These are phyloP conservation scores for Enteromius fasciolatus DNA, from an alignment of 2,797 vertebrate species.

Conservation along the genomic window DNA sequence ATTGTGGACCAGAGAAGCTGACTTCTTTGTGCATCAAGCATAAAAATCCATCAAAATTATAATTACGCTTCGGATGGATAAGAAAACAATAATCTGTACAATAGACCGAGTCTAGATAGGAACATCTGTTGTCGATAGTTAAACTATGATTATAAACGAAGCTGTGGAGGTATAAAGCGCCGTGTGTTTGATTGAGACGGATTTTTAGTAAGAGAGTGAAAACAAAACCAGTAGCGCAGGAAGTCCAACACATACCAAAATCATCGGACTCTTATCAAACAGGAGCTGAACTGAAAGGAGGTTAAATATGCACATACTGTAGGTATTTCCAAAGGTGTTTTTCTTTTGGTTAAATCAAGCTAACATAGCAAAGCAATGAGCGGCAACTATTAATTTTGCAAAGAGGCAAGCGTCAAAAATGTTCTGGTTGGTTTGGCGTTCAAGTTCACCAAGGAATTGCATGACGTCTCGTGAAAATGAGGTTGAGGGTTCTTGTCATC, in stretches of 20 bases:
- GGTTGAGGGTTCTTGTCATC: not conserved
- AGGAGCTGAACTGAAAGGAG: not conserved
- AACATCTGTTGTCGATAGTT: conserved; percentile 44
- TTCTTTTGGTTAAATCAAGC: not conserved
- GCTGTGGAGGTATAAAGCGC: conserved; percentile 3
- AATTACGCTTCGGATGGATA: conserved; percentile 26
- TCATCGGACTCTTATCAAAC: not conserved
- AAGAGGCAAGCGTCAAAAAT: not conserved
- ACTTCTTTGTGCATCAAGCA: conserved; percentile 20
- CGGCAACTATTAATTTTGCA: not conserved
- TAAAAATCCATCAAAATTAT: conserved; percentile 44
- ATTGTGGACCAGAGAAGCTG: conserved; percentile 18
- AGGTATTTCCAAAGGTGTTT: not conserved
- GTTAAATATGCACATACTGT: not conserved
- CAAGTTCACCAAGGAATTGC: not conserved
- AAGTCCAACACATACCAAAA: conserved; percentile 23
- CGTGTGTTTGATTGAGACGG: conserved; percentile 20
- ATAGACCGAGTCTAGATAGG: conserved; percentile 16
- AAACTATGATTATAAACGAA: conserved; percentile 27
- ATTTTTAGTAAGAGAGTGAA: not conserved
- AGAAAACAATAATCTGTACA: conserved; percentile 23
- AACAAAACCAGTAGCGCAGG: conserved; percentile 21
- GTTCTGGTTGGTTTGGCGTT: not conserved
- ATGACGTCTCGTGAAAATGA: not conserved
- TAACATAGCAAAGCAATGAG: not conserved